A percentile compares a stretch with the other conserved stretches of the same genome.
Conservation (phyloP, 2,888 invertebrate genomes). For the Steinernema hermaphroditum region DNA sequence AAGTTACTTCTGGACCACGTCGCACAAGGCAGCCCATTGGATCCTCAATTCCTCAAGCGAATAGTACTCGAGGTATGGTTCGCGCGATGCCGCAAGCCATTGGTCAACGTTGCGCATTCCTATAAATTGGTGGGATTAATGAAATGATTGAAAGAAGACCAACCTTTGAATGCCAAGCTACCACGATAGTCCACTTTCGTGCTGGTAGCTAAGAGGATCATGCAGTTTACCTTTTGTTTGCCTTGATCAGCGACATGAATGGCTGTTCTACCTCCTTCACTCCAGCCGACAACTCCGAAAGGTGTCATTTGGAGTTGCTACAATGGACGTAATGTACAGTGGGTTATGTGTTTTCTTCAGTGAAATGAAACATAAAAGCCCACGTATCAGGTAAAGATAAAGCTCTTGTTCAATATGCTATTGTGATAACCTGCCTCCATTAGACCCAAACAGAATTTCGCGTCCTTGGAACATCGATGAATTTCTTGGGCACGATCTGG, state of each 20-base stretch:
- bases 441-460: constrained; percentile 58
- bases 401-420: too few relatives aligned
- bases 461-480: constrained; percentile 60
- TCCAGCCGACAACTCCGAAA: constrained; percentile 49
- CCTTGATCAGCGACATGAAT: constrained; percentile 62
- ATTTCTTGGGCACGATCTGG: constrained; percentile 64
- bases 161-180: constrained; percentile 63
- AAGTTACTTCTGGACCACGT: constrained; percentile 61
- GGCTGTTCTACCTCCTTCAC: constrained; percentile 51
- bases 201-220: constrained; percentile 59
- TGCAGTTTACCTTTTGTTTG: constrained; percentile 47
- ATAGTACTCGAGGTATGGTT: constrained; percentile 61
- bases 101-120: constrained; percentile 65
- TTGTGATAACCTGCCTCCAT: constrained; percentile 60
- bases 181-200: constrained; percentile 62
- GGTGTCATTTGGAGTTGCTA: constrained; percentile 40
- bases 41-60: constrained; percentile 53
- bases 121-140: constrained; percentile 26
- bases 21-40: constrained; percentile 65
- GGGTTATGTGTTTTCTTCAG: constrained; percentile 17
- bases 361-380: too few relatives aligned
- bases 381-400: too few relatives aligned
- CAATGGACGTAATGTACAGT: constrained; percentile 5
- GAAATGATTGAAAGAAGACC: background rate
- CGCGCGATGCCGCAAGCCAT: constrained; percentile 58